Conservation (phyloP, 2,888 invertebrate species). For the Dryadula phaetusa region DNA sequence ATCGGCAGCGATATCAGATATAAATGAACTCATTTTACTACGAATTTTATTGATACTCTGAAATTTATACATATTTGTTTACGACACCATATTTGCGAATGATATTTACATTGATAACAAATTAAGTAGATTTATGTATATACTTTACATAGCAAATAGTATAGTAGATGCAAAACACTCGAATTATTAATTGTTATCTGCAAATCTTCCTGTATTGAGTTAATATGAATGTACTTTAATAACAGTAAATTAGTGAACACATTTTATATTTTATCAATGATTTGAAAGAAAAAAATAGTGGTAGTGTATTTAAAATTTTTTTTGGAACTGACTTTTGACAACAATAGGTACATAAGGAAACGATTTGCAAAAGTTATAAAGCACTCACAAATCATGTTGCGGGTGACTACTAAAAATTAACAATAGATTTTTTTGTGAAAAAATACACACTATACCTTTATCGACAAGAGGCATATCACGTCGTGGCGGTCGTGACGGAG, state of each 20-base stretch:
- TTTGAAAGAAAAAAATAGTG: too few relatives aligned
- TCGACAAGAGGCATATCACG: slow-evolving; percentile 75
- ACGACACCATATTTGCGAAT: slow-evolving; percentile 27
- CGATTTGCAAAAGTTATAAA: too few relatives aligned
- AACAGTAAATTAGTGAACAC: too few relatives aligned
- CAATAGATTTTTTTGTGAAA: neutral
- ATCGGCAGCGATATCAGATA: slow-evolving; percentile 62
- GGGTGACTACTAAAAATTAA: neutral
- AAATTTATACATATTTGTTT: slow-evolving; percentile 35
- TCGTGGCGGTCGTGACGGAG: slow-evolving; percentile 74
- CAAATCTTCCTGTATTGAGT: neutral
- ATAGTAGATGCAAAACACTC: neutral
- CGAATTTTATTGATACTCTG: slow-evolving; percentile 53
- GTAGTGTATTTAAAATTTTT: too few relatives aligned
- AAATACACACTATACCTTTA: slow-evolving; percentile 66
- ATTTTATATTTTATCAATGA: too few relatives aligned
- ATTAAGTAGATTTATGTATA: slow-evolving; percentile 24
- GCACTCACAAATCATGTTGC: neutral
- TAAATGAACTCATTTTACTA: slow-evolving; percentile 67
- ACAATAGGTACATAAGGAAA: too few relatives aligned
- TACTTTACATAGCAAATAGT: neutral
- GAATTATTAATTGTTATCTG: neutral
- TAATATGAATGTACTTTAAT: too few relatives aligned
- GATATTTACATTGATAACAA: slow-evolving; percentile 16
- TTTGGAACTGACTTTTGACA: too few relatives aligned